phyloP scores from a whole-genome alignment of 2,888 invertebrate genomes.

The Stomorhina lunata region DNA sequence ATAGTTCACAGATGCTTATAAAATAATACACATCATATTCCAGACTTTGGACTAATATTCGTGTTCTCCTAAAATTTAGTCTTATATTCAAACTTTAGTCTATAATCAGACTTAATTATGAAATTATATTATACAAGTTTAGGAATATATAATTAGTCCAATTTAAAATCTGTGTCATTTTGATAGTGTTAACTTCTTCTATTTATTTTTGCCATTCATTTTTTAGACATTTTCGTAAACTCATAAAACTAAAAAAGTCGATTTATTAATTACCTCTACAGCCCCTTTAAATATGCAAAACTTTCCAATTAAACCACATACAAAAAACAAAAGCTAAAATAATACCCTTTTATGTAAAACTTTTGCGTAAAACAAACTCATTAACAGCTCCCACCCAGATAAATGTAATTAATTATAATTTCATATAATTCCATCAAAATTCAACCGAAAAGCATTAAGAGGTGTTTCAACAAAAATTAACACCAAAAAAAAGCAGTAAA shows the following conservation, averaged over 20 bases:
- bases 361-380: slow-evolving; percentile 26
- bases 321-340: background rate
- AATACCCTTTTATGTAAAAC: background rate
- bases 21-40: no score
- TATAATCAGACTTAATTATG: no score
- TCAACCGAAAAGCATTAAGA: background rate
- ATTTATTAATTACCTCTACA: background rate
- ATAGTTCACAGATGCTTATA: no score
- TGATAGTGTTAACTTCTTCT: no score
- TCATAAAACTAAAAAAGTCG: background rate
- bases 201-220: no score
- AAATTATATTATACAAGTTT: no score
- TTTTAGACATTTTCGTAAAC: no score
- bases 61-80: no score
- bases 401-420: slow-evolving; percentile 42
- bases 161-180: no score
- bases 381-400: slow-evolving; percentile 26
- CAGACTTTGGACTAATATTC: no score
- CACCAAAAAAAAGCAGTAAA: slow-evolving; percentile 30
- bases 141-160: no score
- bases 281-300: background rate
- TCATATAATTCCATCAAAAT: slow-evolving; percentile 31
- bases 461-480: slow-evolving; percentile 28
- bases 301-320: background rate
- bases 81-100: no score